A percentile compares a stretch with the other conserved stretches of the same genome.
Evolutionary conservation across 2,113 vertebrate genomes (phyloP).

Genomic region (Lophura nycthemera): DNA sequence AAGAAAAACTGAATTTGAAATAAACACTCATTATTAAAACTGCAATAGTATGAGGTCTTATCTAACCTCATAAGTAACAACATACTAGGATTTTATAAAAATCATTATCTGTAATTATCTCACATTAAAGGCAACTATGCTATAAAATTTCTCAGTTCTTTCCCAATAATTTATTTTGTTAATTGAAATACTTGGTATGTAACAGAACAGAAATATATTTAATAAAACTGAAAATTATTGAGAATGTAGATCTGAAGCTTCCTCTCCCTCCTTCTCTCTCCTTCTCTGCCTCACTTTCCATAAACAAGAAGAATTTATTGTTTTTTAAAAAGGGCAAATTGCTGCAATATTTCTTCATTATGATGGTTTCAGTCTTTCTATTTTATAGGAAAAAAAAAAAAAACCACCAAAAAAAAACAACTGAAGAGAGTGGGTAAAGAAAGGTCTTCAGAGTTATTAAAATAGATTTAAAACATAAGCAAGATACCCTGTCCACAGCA

Average conservation of each 20-base stretch:
- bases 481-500: background rate
- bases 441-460: background rate
- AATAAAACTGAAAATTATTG: background rate
- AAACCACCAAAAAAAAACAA: background rate
- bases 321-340: background rate
- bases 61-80: accelerated
- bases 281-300: background rate
- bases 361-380: background rate
- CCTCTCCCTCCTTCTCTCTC: background rate
- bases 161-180: background rate
- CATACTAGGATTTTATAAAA: background rate
- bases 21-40: background rate
- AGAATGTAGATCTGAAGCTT: background rate
- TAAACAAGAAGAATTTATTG: background rate
- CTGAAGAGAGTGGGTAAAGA: background rate
- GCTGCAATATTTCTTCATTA: background rate
- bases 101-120: background rate
- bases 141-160: background rate
- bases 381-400: background rate
- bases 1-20: background rate
- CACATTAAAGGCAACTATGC: background rate
- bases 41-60: background rate
- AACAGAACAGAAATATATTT: background rate
- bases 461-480: background rate
- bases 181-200: background rate